A percentile compares a stretch with the other conserved stretches of the same genome.
Conservation (phyloP, 2,113 vertebrate species). For the Galemys pyrenaicus region DNA sequence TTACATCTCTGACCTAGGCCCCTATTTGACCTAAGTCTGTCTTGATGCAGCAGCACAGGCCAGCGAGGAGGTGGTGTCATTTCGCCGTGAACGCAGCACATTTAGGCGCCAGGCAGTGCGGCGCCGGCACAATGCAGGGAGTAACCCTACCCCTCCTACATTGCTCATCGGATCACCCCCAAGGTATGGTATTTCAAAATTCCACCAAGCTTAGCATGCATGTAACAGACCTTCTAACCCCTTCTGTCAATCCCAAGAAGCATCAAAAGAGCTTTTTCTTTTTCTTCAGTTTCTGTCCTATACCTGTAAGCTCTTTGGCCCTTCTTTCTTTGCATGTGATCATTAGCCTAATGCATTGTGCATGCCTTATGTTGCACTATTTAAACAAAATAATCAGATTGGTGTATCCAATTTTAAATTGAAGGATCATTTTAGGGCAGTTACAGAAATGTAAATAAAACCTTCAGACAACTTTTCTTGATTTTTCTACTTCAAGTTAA, state of each 20-base stretch:
- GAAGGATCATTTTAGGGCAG: not conserved
- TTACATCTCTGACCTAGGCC: slow-evolving; percentile 84
- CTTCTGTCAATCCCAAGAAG: slow-evolving; percentile 74
- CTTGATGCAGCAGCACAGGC: slow-evolving; percentile 93
- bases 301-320: slow-evolving; percentile 55
- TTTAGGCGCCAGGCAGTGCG: slow-evolving; percentile 99
- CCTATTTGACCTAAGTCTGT: slow-evolving; percentile 89
- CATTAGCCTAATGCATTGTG: slow-evolving; percentile 83
- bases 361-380: slow-evolving; percentile 83
- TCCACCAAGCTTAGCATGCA: slow-evolving; percentile 87
- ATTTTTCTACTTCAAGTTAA: slow-evolving; percentile 28
- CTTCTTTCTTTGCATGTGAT: slow-evolving; percentile 88
- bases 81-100: slow-evolving; percentile 98
- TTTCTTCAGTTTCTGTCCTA: not conserved
- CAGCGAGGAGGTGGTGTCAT: slow-evolving; percentile 96
- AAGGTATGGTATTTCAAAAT: slow-evolving; percentile 92
- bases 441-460: slow-evolving; percentile 7
- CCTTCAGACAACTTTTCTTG: slow-evolving; percentile 8
- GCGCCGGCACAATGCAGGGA: slow-evolving; percentile 99
- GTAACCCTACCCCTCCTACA: slow-evolving; percentile 97
- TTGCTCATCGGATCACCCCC: slow-evolving; percentile 99
- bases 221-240: slow-evolving; percentile 78
- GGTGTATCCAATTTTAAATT: slow-evolving; percentile 41
- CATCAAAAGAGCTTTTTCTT: slow-evolving; percentile 42
- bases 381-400: slow-evolving; percentile 66